A percentile compares a stretch with the other conserved stretches of the same genome.
phyloP scores from a whole-genome alignment of 2,888 invertebrate species.

The Andrena praecox region DNA sequence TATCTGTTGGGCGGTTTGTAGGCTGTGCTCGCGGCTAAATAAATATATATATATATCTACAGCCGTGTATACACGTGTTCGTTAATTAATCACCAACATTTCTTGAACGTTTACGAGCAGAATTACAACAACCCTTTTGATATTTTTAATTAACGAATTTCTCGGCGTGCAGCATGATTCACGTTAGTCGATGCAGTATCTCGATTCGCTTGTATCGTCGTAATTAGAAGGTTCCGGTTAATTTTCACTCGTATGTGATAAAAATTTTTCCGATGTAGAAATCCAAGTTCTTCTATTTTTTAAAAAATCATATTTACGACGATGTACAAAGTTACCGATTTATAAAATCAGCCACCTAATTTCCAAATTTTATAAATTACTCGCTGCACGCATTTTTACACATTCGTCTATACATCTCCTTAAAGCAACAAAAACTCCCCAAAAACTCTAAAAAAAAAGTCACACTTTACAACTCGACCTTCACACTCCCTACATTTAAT shows the following conservation, averaged over 20 bases:
- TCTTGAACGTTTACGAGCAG: slow-evolving; percentile 20
- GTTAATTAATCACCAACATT: slow-evolving; percentile 35
- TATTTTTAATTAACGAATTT: slow-evolving; percentile 39
- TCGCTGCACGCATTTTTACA: no score
- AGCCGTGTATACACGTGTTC: background rate
- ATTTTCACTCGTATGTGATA: background rate
- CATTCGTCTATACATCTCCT: no score
- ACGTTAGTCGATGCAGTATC: slow-evolving; percentile 5
- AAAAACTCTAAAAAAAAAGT: no score
- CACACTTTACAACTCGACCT: no score
- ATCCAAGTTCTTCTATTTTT: background rate
- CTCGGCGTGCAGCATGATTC: background rate
- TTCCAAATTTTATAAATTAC: no score
- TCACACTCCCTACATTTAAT: no score
- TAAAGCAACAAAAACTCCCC: no score
- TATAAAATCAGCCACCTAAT: no score
- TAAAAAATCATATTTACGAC: background rate
- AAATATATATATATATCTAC: slow-evolving; percentile 16
- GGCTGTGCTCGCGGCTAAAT: background rate
- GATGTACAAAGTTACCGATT: no score
- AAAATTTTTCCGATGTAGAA: background rate
- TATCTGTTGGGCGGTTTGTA: background rate
- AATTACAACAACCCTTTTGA: slow-evolving; percentile 30
- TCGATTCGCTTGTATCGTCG: background rate
- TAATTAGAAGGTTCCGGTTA: background rate